Base-by-base conservation (phyloP, 2,888 invertebrate genomes). In the Muscina levida region DNA sequence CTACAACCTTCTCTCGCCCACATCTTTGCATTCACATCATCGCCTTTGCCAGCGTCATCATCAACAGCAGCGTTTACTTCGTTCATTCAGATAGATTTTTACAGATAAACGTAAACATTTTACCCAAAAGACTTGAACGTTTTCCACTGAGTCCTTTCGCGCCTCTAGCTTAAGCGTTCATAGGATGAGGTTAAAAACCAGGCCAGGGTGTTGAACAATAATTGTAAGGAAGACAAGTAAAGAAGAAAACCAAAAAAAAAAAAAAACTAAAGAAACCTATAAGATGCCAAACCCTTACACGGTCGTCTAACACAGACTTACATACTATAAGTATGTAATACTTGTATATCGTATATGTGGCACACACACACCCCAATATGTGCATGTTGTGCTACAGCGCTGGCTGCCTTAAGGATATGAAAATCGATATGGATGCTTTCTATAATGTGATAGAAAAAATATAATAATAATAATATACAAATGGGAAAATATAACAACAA, bases 401-500 rank as follows among this genome's bases (percentile, higher is more conserved):
- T 31, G 73, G 81, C 81, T 62, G 26, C 46, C 31, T 31, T 31
- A 31, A 74, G 77, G 77, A 74, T 81, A 77, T 71, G 44, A 81
- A 81, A 81, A 81, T 81, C 81, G 81, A 81, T 81, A 81, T 72
- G 56, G 74, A 77, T 77, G 74, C 81, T 71, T 74, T 67, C 71
- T 73, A 81, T 81, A 81, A 74, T 67, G 71, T 67, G 71, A 59
- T 67, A 71, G 73, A 72, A 70, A 53, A 31, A 6, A 51, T 11
- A 68, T 26, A 57, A 77, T 71, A 73, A 59, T 42, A 57, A 77
- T 57, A 73, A 66, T 68, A 74, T 74, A 71, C 53, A 72, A 77
- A 74, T 77, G 73, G 59, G 51, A 67, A n/a, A 72, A 74, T 77
- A 72, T 76, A 66, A 59, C 48, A 42, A 44, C 13, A 4, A n/a